These are phyloP conservation scores for Anabas testudineus DNA, from an alignment of 2,797 vertebrate species.

Conservation along the genomic window DNA sequence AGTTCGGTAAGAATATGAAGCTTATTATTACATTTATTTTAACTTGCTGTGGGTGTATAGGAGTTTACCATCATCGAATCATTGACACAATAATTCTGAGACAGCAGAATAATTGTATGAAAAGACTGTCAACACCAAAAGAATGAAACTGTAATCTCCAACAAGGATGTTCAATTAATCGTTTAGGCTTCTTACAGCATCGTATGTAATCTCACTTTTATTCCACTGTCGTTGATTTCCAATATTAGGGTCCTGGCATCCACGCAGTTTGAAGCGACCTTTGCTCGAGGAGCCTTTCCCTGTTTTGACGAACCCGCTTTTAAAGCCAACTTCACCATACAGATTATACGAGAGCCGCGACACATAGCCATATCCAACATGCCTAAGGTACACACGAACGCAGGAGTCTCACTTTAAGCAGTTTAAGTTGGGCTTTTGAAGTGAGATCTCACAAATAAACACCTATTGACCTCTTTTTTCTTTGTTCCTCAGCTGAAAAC, in stretches of 20 bases:
- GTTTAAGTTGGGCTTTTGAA: background rate
- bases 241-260: slow-evolving; percentile 86
- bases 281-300: slow-evolving; percentile 91
- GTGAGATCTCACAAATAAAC: background rate
- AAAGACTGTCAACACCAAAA: background rate
- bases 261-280: slow-evolving; percentile 93
- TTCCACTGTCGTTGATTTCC: background rate
- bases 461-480: background rate
- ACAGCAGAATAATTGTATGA: background rate
- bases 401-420: background rate
- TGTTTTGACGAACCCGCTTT: slow-evolving; percentile 94
- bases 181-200: background rate
- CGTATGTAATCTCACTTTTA: background rate
- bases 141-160: background rate
- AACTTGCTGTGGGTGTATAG: background rate
- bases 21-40: no score
- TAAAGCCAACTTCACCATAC: slow-evolving; percentile 91
- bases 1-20: slow-evolving; percentile 79
- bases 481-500: slow-evolving; percentile 84
- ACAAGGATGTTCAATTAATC: no score
- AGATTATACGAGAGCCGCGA: slow-evolving; percentile 84
- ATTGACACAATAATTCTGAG: background rate
- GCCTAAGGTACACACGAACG: slow-evolving; percentile 84
- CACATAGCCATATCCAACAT: slow-evolving; percentile 92
- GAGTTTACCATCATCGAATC: background rate